phyloP scores from a whole-genome alignment of 2,113 vertebrate genomes.

The Eudorcas thomsonii region DNA sequence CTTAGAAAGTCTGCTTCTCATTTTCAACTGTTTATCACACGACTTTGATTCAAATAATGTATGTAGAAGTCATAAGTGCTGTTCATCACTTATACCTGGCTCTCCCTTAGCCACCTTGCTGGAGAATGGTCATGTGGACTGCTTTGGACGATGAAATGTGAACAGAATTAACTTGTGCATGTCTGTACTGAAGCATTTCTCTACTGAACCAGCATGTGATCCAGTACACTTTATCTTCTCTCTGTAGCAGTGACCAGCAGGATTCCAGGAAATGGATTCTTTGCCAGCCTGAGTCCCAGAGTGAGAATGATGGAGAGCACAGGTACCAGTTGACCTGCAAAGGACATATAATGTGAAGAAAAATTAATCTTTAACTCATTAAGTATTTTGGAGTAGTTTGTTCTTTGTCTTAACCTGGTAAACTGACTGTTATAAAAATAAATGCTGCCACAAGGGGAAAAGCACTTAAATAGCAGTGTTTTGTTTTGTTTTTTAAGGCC shows the following conservation, averaged over 20 bases:
- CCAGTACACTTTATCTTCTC: background rate
- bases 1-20: constrained; percentile 31
- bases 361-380: background rate
- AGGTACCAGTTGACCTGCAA: background rate
- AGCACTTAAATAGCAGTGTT: background rate
- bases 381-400: background rate
- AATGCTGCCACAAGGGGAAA: background rate
- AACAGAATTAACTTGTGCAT: background rate
- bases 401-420: background rate
- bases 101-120: background rate
- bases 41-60: background rate
- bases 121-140: background rate
- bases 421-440: background rate
- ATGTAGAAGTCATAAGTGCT: background rate
- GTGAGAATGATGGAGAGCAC: background rate
- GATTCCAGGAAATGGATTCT: background rate
- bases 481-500: background rate
- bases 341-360: background rate
- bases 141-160: background rate
- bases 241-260: background rate
- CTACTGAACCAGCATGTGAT: background rate
- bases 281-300: background rate
- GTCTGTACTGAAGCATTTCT: background rate
- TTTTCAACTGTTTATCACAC: background rate
- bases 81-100: background rate